Conservation (phyloP, 2,888 invertebrate genomes). For the Nemotelus nigrinus region DNA sequence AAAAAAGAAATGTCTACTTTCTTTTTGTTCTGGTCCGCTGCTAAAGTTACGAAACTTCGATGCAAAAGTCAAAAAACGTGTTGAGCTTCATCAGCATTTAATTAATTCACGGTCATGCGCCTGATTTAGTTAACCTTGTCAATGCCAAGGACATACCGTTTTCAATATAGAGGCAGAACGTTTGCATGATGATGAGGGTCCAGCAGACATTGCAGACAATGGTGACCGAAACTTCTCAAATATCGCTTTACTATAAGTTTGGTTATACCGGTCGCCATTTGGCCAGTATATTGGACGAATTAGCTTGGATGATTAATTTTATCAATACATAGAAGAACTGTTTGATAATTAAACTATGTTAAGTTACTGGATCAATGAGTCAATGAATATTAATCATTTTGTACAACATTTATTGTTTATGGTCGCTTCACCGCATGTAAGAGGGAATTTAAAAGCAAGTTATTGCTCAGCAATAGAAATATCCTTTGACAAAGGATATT, state of each 20-base stretch:
- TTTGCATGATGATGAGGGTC: neutral
- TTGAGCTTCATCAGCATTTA: conserved; percentile 36
- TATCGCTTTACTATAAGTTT: neutral
- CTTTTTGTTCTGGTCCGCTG: conserved; percentile 13
- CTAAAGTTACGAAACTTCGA: conserved; percentile 33
- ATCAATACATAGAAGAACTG: no score
- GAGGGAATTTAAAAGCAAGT: no score
- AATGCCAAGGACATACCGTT: conserved; percentile 48
- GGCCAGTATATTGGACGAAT: no score
- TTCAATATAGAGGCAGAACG: conserved; percentile 25
- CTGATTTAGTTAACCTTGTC: conserved; percentile 48
- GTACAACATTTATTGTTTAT: no score
- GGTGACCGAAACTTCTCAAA: conserved; percentile 22
- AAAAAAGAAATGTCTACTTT: conserved; percentile 1
- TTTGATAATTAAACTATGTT: no score
- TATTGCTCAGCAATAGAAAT: no score
- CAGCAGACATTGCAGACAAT: conserved; percentile 19
- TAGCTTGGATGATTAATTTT: no score
- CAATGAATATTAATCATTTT: no score
- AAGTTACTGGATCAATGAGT: no score
- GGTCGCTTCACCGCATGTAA: no score
- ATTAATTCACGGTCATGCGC: conserved; percentile 38
- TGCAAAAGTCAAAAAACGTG: conserved; percentile 34
- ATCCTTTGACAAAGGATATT: no score
- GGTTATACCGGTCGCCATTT: no score